These are phyloP conservation scores for Eonycteris spelaea DNA, from an alignment of 2,113 vertebrate genomes.

Conservation along the genomic window DNA sequence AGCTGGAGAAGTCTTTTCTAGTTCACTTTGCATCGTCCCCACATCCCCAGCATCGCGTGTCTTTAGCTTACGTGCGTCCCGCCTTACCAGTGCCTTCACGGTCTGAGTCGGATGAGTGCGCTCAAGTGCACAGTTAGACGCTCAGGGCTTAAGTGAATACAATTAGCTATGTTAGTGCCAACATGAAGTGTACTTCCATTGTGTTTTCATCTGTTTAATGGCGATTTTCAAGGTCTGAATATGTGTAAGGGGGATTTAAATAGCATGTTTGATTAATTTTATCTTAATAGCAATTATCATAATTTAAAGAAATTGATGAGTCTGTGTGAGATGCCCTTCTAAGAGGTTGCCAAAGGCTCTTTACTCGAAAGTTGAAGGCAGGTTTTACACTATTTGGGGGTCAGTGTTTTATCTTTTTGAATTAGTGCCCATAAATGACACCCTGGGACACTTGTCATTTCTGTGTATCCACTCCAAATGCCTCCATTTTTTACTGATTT, in stretches of 20 bases:
- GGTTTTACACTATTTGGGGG: background rate
- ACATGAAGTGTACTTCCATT: constrained; percentile 40
- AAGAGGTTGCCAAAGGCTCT: constrained; percentile 18
- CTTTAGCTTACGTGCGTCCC: background rate
- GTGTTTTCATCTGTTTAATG: constrained; percentile 59
- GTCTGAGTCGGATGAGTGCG: background rate
- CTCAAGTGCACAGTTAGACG: background rate
- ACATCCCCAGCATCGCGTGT: background rate
- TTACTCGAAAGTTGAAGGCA: background rate
- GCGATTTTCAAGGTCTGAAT: constrained; percentile 63
- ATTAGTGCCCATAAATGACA: accelerated
- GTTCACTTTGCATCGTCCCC: background rate
- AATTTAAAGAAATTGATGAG: constrained; percentile 50
- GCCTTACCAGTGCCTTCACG: background rate
- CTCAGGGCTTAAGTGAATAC: background rate
- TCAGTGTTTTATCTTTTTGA: background rate
- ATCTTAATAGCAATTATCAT: constrained; percentile 58
- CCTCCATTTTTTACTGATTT: background rate
- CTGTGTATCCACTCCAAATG: background rate
- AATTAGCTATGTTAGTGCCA: constrained; percentile 53
- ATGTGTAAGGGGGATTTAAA: constrained; percentile 58
- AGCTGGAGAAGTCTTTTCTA: background rate
- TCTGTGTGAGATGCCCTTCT: background rate
- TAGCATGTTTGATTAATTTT: constrained; percentile 62
- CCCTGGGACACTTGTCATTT: background rate